Evolutionary conservation across 2,888 invertebrate species (phyloP).

Genomic region (Lasioglossum pauxillum): DNA sequence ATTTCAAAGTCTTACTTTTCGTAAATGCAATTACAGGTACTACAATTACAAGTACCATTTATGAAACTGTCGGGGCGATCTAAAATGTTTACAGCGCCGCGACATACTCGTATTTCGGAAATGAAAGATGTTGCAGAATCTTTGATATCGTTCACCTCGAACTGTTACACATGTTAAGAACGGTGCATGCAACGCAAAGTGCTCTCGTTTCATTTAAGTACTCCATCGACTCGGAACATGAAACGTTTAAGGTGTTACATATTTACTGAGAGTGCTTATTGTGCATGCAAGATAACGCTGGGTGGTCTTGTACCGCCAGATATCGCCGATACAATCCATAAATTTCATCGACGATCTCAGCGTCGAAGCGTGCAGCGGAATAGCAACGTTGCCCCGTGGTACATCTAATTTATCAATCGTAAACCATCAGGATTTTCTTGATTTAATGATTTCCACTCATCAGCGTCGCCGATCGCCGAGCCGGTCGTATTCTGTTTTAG

Average conservation of each 20-base stretch:
- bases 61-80: not conserved
- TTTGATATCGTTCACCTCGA: not conserved
- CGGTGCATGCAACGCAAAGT: not conserved
- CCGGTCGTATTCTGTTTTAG: constrained; percentile 5
- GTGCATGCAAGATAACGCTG: constrained; percentile 1
- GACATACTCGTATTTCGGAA: not conserved
- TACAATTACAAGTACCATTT: not conserved
- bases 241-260: constrained; percentile 6
- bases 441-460: constrained; percentile 49
- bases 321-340: not conserved
- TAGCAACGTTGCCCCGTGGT: not conserved
- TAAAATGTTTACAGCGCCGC: not conserved
- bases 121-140: not conserved
- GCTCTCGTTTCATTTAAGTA: not conserved
- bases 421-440: not conserved
- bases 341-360: not conserved
- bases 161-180: not conserved
- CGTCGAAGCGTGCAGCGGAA: not conserved
- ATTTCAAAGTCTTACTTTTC: not conserved
- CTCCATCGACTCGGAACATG: not conserved
- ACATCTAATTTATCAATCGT: constrained; percentile 7
- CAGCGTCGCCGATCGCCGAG: not conserved
- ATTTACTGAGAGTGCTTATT: not conserved
- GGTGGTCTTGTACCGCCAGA: not conserved
- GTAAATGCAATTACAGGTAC: not conserved